Percentiles rank a stretch among this genome's conserved stretches.
These are phyloP conservation scores for Polyodon spathula DNA, from an alignment of 2,113 vertebrate species.

Conservation along the genomic window DNA sequence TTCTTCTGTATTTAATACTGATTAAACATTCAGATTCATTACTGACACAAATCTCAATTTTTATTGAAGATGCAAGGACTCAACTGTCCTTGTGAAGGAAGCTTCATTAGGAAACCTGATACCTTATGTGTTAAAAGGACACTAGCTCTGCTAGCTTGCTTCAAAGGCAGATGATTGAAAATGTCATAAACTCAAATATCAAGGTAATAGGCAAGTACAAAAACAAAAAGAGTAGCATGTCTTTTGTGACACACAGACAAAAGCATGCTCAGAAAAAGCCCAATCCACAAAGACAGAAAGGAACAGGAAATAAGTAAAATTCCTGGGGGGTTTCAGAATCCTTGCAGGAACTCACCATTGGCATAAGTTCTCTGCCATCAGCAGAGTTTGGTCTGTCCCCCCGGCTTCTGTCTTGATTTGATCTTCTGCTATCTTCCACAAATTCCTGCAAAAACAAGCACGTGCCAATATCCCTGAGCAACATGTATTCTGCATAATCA, in stretches of 20 bases:
- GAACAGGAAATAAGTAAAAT: slow-evolving; percentile 85
- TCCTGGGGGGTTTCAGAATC: slow-evolving; percentile 76
- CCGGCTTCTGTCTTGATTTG: slow-evolving; percentile 69
- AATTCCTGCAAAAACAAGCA: slow-evolving; percentile 92
- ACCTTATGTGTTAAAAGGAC: too few species aligned
- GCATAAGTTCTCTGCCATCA: slow-evolving; percentile 81
- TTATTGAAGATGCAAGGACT: too few species aligned
- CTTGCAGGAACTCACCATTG: slow-evolving; percentile 92
- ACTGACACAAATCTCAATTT: too few species aligned
- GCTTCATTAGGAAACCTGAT: too few species aligned
- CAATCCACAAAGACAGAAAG: slow-evolving; percentile 86
- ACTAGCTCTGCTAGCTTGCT: slow-evolving; percentile 74
- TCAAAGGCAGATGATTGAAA: slow-evolving; percentile 66
- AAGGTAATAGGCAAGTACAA: slow-evolving; percentile 86
- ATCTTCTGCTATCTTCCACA: slow-evolving; percentile 85
- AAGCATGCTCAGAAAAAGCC: slow-evolving; percentile 71
- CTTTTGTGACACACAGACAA: slow-evolving; percentile 79
- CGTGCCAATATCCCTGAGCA: too few species aligned
- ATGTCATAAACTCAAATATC: slow-evolving; percentile 77
- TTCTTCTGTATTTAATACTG: too few species aligned
- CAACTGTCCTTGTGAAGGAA: too few species aligned
- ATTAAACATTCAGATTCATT: too few species aligned
- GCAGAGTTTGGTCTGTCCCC: slow-evolving; percentile 62
- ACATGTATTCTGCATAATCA: too few species aligned
- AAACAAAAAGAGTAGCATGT: slow-evolving; percentile 86